Conservation (phyloP, 2,797 vertebrate genomes). For the Peromyscus eremicus region DNA sequence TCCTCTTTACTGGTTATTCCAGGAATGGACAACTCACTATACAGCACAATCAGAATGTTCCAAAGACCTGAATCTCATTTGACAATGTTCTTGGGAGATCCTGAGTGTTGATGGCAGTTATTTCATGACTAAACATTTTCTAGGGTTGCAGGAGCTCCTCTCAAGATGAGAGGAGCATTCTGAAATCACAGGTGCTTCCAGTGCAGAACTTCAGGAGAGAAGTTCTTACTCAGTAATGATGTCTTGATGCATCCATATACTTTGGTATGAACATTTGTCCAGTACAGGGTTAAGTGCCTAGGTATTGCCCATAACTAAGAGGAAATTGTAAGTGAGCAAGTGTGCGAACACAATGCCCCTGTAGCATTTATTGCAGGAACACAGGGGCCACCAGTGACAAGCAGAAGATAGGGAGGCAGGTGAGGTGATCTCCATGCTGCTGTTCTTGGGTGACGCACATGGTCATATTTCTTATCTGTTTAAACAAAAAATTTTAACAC, state of each 20-base stretch:
- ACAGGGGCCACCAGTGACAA: background rate
- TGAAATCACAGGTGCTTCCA: background rate
- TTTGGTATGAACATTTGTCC: background rate
- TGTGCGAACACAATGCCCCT: background rate
- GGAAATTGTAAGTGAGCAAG: background rate
- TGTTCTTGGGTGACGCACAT: background rate
- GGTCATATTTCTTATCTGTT: background rate
- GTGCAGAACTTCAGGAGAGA: background rate
- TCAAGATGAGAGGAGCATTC: background rate
- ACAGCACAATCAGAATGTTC: background rate
- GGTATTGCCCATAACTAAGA: background rate
- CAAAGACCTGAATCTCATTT: slow-evolving; percentile 13
- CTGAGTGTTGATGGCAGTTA: background rate
- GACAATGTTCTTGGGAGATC: background rate
- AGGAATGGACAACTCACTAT: background rate
- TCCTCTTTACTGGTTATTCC: background rate
- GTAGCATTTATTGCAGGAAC: background rate
- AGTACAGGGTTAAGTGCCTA: background rate
- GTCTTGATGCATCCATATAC: background rate
- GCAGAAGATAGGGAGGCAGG: background rate
- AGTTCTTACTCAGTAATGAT: background rate
- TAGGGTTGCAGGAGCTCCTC: background rate
- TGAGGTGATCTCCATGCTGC: background rate
- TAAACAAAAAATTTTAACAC: background rate
- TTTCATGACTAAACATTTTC: background rate